Evolutionary conservation across 2,888 invertebrate genomes (phyloP), one percentile per base, ranked within the genome.

Genomic region (Hedya salicella): DNA sequence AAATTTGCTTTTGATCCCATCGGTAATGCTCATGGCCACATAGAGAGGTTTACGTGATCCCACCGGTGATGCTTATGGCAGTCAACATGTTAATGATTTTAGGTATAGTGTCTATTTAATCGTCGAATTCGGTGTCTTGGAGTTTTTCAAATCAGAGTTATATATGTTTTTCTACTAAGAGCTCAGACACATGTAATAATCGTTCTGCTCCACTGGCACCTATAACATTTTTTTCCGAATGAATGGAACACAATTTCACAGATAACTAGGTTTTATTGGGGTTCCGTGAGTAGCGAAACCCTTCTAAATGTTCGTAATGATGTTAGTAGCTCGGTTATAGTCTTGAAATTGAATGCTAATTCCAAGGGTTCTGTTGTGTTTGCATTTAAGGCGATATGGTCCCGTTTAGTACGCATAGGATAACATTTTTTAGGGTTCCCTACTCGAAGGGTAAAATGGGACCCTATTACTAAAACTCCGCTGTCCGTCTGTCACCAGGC

Each of bases 221-320:
- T 30, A 46, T 25, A 30, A 32, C 40, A 40, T 36, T 57, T 63
- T n/a, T 44, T 64, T 57, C 57, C 56, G 42, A 32, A 42, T 40
- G 64, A 50, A 57, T 36, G 42, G 42, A 64, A 50, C 42, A 50
- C 64, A 57, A 57, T 64, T 64, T 64, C 64, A 42, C 64, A 64
- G 50, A 50, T 50, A 42, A 64, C 14, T 64, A 44, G 64, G 36
- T 50, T 64, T 64, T 64, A 42, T 57, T 57, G 44, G 57, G 32
- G 57, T 50, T 50, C 50, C 50, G 14, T 44, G 21, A 30, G 25
- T 32, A 3, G 16, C 25, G 17, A 6, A 14, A 46, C 62, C 32
- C 17, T 44, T 46, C 14, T 46, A 19, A 40, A 46, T 46, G 57
- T 30, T 32, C 2, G 6, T 13, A 17, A 17, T n/a, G 3, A 11